These are phyloP conservation scores for Lepidurus arcticus DNA, from an alignment of 1,140 invertebrate genomes.

Conservation along the genomic window DNA sequence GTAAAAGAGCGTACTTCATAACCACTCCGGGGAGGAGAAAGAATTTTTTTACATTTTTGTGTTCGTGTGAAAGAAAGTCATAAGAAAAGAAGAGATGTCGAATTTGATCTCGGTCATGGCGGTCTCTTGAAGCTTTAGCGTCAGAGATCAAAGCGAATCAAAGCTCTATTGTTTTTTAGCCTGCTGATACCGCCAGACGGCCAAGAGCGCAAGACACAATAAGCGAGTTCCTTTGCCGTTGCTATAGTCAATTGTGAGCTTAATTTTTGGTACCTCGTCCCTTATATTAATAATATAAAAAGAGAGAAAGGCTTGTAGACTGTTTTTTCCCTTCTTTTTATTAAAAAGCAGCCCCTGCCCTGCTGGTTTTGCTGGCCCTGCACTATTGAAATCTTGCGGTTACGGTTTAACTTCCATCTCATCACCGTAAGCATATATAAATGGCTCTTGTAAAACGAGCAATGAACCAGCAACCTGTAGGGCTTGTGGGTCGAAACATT, in stretches of 20 bases:
- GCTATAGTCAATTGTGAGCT: constrained; percentile 15
- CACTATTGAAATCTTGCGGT: neutral
- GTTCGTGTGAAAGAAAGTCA: neutral
- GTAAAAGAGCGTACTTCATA: constrained; percentile 19
- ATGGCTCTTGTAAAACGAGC: too few relatives aligned
- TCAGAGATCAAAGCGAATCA: constrained; percentile 15
- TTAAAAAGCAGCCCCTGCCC: neutral
- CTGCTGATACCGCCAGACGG: constrained; percentile 13
- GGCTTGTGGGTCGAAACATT: too few relatives aligned
- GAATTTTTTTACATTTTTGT: neutral
- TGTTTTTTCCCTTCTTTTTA: too few relatives aligned
- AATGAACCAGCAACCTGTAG: too few relatives aligned
- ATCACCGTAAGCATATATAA: too few relatives aligned
- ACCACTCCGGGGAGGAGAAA: neutral
- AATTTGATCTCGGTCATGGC: constrained; percentile 19
- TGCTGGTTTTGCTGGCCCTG: neutral
- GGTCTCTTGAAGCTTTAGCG: constrained; percentile 12
- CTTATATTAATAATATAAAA: neutral
- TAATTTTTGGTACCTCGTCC: constrained; percentile 9
- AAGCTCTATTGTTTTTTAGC: constrained; percentile 20
- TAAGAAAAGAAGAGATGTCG: constrained; percentile 19
- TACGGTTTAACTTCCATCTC: neutral
- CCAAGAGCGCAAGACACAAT: neutral
- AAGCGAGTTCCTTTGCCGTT: neutral
- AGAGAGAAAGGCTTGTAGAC: neutral